phyloP scores from a whole-genome alignment of 2,888 invertebrate genomes.

The Conchocele bisecta region DNA sequence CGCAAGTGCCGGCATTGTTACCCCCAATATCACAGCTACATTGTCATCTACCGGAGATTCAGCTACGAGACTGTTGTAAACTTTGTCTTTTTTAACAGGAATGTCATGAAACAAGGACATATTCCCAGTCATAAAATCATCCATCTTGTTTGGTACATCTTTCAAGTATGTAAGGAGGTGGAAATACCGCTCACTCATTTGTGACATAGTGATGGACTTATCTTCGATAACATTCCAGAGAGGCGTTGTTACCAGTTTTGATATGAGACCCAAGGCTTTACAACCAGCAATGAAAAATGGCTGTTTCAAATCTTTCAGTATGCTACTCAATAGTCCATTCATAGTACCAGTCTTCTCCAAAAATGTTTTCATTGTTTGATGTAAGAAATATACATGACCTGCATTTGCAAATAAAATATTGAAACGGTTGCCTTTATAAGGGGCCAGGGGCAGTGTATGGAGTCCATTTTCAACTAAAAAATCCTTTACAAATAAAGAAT shows the following conservation, averaged over 20 bases:
- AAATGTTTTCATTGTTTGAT: conserved; percentile 28
- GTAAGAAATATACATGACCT: conserved; percentile 35
- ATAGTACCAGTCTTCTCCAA: conserved; percentile 1
- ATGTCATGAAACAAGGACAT: not conserved
- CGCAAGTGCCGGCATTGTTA: too few relatives aligned
- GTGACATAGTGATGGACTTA: not conserved
- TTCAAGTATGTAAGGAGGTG: not conserved
- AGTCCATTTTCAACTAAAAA: conserved; percentile 29
- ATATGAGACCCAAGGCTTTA: conserved; percentile 1
- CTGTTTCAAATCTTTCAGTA: not conserved
- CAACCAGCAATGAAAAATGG: conserved; percentile 10
- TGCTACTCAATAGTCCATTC: conserved; percentile 1
- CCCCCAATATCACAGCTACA: conserved; percentile 11
- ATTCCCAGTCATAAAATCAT: conserved; percentile 12
- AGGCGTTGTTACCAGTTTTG: not conserved
- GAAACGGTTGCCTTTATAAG: conserved; percentile 41
- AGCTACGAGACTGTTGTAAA: not conserved
- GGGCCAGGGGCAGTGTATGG: conserved; percentile 23
- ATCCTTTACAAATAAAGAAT: conserved; percentile 23
- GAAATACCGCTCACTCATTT: not conserved
- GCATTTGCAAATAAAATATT: conserved; percentile 49
- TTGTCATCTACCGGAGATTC: not conserved
- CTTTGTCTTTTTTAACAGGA: conserved; percentile 10
- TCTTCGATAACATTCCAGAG: not conserved
- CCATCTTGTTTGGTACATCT: not conserved